Conservation (phyloP, 1,140 invertebrate genomes). For the Listronotus bonariensis region DNA sequence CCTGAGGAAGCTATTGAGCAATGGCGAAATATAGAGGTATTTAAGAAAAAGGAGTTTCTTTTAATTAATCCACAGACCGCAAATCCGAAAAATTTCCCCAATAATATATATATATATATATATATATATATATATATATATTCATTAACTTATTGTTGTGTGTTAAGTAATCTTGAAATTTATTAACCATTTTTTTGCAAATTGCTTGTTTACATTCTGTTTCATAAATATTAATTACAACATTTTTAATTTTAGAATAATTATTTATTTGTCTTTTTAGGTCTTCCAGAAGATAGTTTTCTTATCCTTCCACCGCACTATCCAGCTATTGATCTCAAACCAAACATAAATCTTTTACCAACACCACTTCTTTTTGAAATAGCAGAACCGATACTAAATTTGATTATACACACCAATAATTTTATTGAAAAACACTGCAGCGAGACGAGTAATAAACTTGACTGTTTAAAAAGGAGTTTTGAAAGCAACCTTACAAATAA, state of each 20-base stretch:
- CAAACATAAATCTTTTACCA: constrained; percentile 38
- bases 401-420: constrained; percentile 30
- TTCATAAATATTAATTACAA: no score
- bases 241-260: not conserved
- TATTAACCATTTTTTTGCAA: no score
- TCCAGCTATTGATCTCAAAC: constrained; percentile 12
- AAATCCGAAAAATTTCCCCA: no score
- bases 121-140: no score
- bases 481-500: constrained; percentile 25
- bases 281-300: constrained; percentile 41
- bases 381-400: constrained; percentile 42
- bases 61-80: no score
- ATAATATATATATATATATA: no score
- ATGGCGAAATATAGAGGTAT: no score
- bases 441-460: constrained; percentile 44
- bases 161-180: no score
- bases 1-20: no score
- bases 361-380: constrained; percentile 47
- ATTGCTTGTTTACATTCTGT: no score
- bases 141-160: no score
- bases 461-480: constrained; percentile 43
- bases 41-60: no score
- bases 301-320: constrained; percentile 41
- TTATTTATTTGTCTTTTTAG: constrained; percentile 40
- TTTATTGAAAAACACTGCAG: constrained; percentile 44